Percentiles rank a stretch among this genome's conserved stretches.
phyloP scores from a whole-genome alignment of 2,113 vertebrate genomes.

The Odobenus rosmarus region DNA sequence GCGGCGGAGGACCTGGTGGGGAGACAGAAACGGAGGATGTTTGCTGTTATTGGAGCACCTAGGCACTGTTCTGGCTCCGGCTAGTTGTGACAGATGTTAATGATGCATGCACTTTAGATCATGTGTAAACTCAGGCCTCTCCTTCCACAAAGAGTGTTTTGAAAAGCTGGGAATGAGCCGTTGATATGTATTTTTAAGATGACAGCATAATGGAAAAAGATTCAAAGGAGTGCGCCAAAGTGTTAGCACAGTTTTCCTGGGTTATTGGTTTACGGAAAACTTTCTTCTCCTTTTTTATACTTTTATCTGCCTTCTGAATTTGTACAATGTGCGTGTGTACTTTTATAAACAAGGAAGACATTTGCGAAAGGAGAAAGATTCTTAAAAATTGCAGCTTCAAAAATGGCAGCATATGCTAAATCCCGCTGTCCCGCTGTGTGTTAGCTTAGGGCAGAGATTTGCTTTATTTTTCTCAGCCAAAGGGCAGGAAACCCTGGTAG shows the following conservation, averaged over 20 bases:
- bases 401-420: neutral
- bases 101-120: neutral
- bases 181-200: neutral
- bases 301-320: neutral
- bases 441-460: neutral
- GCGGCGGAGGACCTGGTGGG: neutral
- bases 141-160: neutral
- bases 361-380: neutral
- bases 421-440: neutral
- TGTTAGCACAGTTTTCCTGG: neutral
- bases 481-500: neutral
- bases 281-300: neutral
- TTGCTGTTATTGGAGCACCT: accelerated
- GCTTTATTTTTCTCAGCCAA: neutral
- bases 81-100: neutral
- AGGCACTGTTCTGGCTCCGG: neutral
- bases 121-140: neutral
- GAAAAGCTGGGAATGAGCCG: neutral
- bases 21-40: neutral
- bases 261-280: neutral
- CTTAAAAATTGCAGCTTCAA: neutral
- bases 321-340: neutral
- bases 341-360: neutral
- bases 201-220: neutral
- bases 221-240: neutral